Base-by-base conservation (phyloP, 2,888 invertebrate genomes). In the Acronicta aceris region DNA sequence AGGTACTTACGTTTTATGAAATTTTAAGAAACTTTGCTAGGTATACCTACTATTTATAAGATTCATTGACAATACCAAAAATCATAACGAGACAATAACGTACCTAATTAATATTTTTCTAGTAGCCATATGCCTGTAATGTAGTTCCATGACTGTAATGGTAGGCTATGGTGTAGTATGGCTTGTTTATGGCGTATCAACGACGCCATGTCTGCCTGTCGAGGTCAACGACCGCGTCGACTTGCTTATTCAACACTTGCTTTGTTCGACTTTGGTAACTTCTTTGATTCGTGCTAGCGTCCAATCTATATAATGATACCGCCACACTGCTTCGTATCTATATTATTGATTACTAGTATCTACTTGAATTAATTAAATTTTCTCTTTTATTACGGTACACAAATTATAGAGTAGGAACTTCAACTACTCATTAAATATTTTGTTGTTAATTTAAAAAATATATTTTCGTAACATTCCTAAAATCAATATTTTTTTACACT, bases 151-250 rank as follows among this genome's bases (percentile, higher is more conserved):
- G 82, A 80, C 79, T 79, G 74, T 85, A 86, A 88, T 87, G 79
- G 85, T 79, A 75, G 80, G 77, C 81, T 79, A 89, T 58, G 74
- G 70, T 68, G 59, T 59, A 77, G 82, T 79, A 89, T 58, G 69
- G 70, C 63, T 56, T 59, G 60, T 0, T 61, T 55, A 75, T 90
- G 88, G 89, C 84, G 83, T 86, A 81, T 83, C 78, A 89, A 78
- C 89, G 89, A 87, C 91, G 90, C 89, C 88, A 87, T 89, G 93
- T 92, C 92, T 92, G 83, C 86, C 77, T 81, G 70, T 78, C 76
- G 81, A 78, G 93, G 88, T 90, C 87, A 86, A 81, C 74, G 89
- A 76, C 88, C 92, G 76, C 78, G 69, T 69, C 81, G 82, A 81
- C 86, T 86, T 83, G 87, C 81, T 84, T 86, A 88, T 86, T 87